A percentile compares a stretch with the other conserved stretches of the same genome.
Evolutionary conservation across 2,888 invertebrate genomes (phyloP).

Genomic region (Ornithoptera priamus): DNA sequence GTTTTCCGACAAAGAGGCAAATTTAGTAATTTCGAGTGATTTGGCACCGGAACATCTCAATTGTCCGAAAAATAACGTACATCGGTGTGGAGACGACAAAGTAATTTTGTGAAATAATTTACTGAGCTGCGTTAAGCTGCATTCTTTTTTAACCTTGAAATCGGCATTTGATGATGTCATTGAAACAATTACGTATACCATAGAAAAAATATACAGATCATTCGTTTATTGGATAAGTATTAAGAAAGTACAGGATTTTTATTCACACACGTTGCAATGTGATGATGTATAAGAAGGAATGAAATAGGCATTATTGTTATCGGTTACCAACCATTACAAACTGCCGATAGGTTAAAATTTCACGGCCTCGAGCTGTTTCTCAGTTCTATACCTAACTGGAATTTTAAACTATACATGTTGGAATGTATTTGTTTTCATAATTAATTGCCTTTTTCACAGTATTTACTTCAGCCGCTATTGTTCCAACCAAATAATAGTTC

Average conservation of each 20-base stretch:
- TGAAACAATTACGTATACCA: slow-evolving; percentile 32
- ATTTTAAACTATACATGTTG: too few species aligned
- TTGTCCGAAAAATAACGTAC: slow-evolving; percentile 17
- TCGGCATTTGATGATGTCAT: slow-evolving; percentile 47
- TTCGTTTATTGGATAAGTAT: not conserved
- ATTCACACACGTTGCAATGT: not conserved
- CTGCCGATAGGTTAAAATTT: slow-evolving; percentile 5
- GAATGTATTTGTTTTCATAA: too few species aligned
- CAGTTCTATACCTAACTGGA: too few species aligned
- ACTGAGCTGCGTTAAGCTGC: slow-evolving; percentile 13
- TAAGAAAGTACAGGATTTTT: not conserved
- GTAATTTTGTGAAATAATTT: slow-evolving; percentile 29
- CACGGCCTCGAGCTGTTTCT: not conserved
- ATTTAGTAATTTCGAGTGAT: not conserved
- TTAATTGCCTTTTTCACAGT: too few species aligned
- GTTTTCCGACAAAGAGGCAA: not conserved
- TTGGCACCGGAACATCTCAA: slow-evolving; percentile 30
- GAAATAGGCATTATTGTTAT: not conserved
- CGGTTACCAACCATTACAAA: slow-evolving; percentile 4
- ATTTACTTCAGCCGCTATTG: too few species aligned
- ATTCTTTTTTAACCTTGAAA: slow-evolving; percentile 43
- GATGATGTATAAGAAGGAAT: not conserved
- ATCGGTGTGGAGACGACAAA: slow-evolving; percentile 22
- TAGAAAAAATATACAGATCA: slow-evolving; percentile 1
- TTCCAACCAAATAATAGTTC: too few species aligned